Evolutionary conservation across 2,888 invertebrate genomes (phyloP).

Genomic region (Dynastes grantii): DNA sequence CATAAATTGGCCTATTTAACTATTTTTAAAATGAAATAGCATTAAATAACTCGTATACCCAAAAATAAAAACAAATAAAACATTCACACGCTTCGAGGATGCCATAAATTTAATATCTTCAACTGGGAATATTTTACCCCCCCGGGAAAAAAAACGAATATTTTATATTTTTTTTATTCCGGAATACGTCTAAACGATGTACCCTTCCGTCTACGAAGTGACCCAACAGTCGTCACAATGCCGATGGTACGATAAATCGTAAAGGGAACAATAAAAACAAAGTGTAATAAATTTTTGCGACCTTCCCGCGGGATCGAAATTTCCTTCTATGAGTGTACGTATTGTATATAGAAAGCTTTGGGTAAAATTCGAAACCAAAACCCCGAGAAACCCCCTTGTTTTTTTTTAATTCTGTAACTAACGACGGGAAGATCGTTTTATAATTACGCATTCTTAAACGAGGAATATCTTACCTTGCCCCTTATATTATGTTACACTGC

Average conservation of each 20-base stretch:
- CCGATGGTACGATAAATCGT: neutral
- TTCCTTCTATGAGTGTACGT: neutral
- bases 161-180: conserved; percentile 31
- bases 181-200: neutral
- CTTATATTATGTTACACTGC: no score
- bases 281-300: conserved; percentile 16
- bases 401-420: no score
- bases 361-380: conserved; percentile 6
- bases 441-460: conserved; percentile 53
- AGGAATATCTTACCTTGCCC: neutral
- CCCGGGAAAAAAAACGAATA: neutral
- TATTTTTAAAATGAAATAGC: no score
- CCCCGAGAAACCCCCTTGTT: neutral
- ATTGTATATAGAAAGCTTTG: conserved; percentile 1
- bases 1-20: no score
- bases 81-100: no score
- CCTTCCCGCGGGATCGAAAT: conserved; percentile 1
- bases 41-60: no score
- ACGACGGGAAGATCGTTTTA: conserved; percentile 55
- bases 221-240: conserved; percentile 13
- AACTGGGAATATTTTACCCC: no score
- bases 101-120: no score
- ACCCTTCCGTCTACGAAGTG: neutral
- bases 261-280: conserved; percentile 5
- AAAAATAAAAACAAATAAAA: no score